These are phyloP conservation scores for Melanotaenia boesemani DNA, from an alignment of 2,797 vertebrate species.

Conservation along the genomic window DNA sequence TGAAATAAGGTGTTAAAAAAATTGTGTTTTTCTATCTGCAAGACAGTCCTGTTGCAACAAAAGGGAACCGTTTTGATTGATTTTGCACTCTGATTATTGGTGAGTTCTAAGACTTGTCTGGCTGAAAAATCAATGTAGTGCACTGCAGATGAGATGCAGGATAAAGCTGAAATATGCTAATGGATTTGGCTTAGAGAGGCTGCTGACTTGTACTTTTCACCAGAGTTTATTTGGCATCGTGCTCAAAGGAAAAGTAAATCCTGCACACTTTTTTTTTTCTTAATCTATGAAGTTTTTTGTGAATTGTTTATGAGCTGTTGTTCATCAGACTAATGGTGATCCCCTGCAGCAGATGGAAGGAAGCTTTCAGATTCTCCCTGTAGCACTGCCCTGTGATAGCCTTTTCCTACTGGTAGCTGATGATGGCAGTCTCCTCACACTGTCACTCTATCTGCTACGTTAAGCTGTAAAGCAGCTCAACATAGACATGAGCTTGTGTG, in stretches of 20 bases:
- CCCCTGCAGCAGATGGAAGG: conserved; percentile 27
- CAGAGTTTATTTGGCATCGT: conserved; percentile 6
- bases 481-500: conserved; percentile 7
- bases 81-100: conserved; percentile 17
- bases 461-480: conserved; percentile 10
- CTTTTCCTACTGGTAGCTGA: conserved; percentile 19
- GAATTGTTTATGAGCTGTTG: background rate
- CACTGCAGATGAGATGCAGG: conserved; percentile 16
- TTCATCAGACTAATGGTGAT: background rate
- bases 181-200: background rate
- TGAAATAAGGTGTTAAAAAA: background rate
- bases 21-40: background rate
- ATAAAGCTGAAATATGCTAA: conserved; percentile 12
- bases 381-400: conserved; percentile 14
- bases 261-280: background rate
- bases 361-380: conserved; percentile 39
- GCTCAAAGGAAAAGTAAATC: background rate
- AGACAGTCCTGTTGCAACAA: background rate
- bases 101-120: conserved; percentile 15
- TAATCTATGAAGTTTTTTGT: conserved; percentile 8
- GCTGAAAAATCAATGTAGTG: conserved; percentile 12
- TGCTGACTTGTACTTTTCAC: background rate
- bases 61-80: conserved; percentile 3
- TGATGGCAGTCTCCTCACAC: conserved; percentile 15
- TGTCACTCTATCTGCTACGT: conserved; percentile 9